Evolutionary conservation across 2,113 vertebrate genomes (phyloP), one percentile per base, ranked within the genome.

Genomic region (Syrmaticus mikado): DNA sequence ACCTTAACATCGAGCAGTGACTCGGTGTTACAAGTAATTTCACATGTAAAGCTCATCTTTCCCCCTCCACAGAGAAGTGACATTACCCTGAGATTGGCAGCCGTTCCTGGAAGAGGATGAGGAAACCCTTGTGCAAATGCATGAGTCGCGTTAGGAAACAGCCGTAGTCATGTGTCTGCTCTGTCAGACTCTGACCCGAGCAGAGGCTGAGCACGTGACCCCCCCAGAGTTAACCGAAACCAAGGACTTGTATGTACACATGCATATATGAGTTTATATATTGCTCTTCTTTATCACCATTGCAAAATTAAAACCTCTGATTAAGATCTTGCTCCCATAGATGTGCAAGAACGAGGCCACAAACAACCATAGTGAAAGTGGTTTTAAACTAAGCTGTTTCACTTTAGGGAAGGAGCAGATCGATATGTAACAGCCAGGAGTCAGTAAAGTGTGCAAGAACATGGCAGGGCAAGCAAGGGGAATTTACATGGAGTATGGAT

Each of bases 141-240:
- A 76, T 7, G 0, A 19, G 0, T 2, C 32, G 50, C 4, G 6
- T 41, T 64, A 65, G 70, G 60, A 74, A 87, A 77, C 25, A 43
- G 15, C 57, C 28, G 15, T 20, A 12, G 82, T 65, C 91, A 92
- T 6, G 1, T 85, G 91, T 41, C 38, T 74, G 68, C 9, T 2
- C 20, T 34, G 52, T 50, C 82, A 93, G 93, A 96, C 93, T 96
- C 94, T 97, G 94, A 96, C 90, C 95, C 11, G 1, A 36, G 14
- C 38, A 14, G 18, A 2, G 0, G 27, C 7, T 34, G 32, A 46
- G 9, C 84, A 71, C 38, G 7, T n/a, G 48, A 81, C 15, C 60
- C 41, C 36, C 0, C 0, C 8, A 48, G 28, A 73, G 76, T 94
- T 94, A 93, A 92, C 65, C 27, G 75, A 74, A 95, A 94, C 50